Evolutionary conservation across 2,888 invertebrate species (phyloP).

Genomic region (Pterostichus madidus): DNA sequence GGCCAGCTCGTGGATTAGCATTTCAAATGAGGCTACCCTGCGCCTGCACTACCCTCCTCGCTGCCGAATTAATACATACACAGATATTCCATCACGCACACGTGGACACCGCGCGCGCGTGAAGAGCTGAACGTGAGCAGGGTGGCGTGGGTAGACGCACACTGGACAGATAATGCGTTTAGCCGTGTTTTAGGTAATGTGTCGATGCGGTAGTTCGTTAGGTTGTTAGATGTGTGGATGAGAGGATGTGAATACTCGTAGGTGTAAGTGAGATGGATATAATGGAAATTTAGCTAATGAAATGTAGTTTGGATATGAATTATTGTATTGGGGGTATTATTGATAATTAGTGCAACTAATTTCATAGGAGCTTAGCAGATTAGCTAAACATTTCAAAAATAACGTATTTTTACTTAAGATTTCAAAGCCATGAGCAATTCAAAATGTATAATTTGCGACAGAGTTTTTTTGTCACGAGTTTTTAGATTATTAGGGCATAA

Average conservation of each 20-base stretch:
- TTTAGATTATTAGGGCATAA: too few species aligned
- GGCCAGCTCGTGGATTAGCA: slow-evolving; percentile 56
- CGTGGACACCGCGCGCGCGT: neutral
- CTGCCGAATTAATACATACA: slow-evolving; percentile 62
- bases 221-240: neutral
- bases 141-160: neutral
- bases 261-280: neutral
- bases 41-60: slow-evolving; percentile 8
- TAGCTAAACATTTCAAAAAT: too few species aligned
- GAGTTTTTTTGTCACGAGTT: too few species aligned
- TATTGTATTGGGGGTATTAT: too few species aligned
- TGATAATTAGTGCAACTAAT: too few species aligned
- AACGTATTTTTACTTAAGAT: too few species aligned
- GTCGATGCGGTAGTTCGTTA: slow-evolving; percentile 8
- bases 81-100: slow-evolving; percentile 60
- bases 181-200: slow-evolving; percentile 21
- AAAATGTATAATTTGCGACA: too few species aligned
- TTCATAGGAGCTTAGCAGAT: too few species aligned
- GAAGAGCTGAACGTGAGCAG: slow-evolving; percentile 3
- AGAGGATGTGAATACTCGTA: neutral
- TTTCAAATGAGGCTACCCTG: slow-evolving; percentile 54
- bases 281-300: neutral
- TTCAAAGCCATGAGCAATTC: too few species aligned
- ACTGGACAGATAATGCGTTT: slow-evolving; percentile 32
- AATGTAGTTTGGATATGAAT: neutral